phyloP scores from a whole-genome alignment of 2,113 vertebrate genomes.

The Ariopsis seemanni region DNA sequence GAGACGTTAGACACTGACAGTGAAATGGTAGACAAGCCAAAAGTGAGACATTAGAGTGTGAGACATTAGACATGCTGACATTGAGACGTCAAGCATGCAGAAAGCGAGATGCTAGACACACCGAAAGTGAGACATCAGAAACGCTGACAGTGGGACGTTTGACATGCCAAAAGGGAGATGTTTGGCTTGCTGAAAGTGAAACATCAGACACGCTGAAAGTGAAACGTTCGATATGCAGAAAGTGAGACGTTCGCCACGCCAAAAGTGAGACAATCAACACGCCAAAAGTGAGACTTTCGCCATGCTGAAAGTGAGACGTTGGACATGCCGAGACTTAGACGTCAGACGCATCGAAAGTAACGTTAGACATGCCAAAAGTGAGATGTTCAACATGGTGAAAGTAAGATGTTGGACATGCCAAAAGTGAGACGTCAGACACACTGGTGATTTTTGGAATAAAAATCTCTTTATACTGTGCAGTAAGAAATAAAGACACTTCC shows the following conservation, averaged over 20 bases:
- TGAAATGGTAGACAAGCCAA: neutral
- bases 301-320: neutral
- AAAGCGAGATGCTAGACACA: neutral
- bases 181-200: neutral
- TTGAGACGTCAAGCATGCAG: neutral
- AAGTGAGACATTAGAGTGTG: neutral
- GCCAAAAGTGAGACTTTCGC: too few relatives aligned
- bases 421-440: neutral
- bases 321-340: neutral
- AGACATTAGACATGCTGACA: too few relatives aligned
- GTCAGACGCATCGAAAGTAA: neutral
- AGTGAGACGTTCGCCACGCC: too few relatives aligned
- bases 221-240: too few relatives aligned
- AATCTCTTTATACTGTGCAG: neutral
- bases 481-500: neutral
- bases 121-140: neutral
- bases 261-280: neutral
- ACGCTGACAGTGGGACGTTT: neutral
- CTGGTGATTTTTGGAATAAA: constrained; percentile 2
- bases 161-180: neutral
- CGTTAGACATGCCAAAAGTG: neutral
- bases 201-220: neutral
- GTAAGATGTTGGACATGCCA: neutral
- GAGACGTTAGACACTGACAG: neutral
- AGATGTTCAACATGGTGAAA: neutral